phyloP scores from a whole-genome alignment of 2,888 invertebrate species.

The Patella pellucida region DNA sequence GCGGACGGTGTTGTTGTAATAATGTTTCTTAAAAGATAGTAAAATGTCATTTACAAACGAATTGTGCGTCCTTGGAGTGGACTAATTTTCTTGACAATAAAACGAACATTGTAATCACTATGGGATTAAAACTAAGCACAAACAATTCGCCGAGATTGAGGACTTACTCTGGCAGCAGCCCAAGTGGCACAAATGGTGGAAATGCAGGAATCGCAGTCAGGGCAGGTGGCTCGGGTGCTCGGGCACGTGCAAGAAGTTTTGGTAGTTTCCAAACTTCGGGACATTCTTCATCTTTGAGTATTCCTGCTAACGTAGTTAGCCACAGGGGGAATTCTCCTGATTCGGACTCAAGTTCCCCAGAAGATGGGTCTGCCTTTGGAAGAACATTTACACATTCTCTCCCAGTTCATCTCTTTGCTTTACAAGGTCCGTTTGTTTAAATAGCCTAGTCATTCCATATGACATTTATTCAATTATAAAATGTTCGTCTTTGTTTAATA shows the following conservation, averaged over 20 bases:
- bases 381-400: conserved; percentile 59
- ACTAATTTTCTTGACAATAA: conserved; percentile 8
- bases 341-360: conserved; percentile 68
- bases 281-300: conserved; percentile 54
- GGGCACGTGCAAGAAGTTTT: conserved; percentile 62
- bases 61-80: neutral
- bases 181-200: conserved; percentile 48
- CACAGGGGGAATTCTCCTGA: conserved; percentile 63
- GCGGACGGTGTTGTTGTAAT: conserved; percentile 50
- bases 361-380: conserved; percentile 54
- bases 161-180: conserved; percentile 60
- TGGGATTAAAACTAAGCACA: conserved; percentile 67
- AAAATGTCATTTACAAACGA: conserved; percentile 11
- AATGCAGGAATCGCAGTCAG: conserved; percentile 51
- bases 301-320: conserved; percentile 60
- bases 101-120: conserved; percentile 27
- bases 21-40: neutral
- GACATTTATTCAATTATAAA: too few relatives aligned
- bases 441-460: too few relatives aligned
- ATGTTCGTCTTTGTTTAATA: too few relatives aligned
- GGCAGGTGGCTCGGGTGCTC: conserved; percentile 44
- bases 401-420: conserved; percentile 66
- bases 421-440: conserved; percentile 57
- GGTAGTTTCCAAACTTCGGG: conserved; percentile 59
- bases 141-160: conserved; percentile 56